Evolutionary conservation across 2,113 vertebrate genomes (phyloP), one percentile per base, ranked within the genome.

Genomic region (Aythya baeri): DNA sequence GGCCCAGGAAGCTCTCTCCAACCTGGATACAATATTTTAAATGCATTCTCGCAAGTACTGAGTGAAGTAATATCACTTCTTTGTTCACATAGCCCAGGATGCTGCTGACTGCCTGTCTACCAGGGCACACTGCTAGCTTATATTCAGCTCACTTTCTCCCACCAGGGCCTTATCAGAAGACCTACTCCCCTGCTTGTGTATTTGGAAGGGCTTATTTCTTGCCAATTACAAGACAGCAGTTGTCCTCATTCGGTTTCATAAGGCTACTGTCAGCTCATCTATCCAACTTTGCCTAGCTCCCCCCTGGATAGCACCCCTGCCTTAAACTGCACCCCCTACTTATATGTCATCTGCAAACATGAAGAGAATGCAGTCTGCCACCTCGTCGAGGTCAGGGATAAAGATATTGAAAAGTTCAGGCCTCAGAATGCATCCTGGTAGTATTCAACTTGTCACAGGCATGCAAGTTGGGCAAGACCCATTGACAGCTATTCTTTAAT

Each of bases 331-430:
- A 52, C 23, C 10, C 10, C 54, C n/a, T 13, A 52, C n/a, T 44
- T 50, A 62, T 23, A 7, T 20, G 16, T 49, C 50, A 81, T 4
- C 18, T 63, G 70, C 16, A 36, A 86, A 87, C 32, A 25, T 52
- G 9, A 78, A 72, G 21, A 75, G 36, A 63, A 31, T 9, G 25
- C 11, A 13, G 49, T 15, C 68, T 36, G 49, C 8, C n/a, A 63
- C 21, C 50, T 92, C 1, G 0, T 41, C 9, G 20, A 38, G 8
- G 17, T 32, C 6, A 34, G 6, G 0, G 7, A 17, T 1, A 9
- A 17, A 83, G 23, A 27, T 29, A 79, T 26, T 11, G 61, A 32
- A 84, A 81, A 67, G 32, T 9, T 10, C 9, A 34, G 83, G 11
- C 43, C 36, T 63, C 62, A 63, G 43, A 36, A 54, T 9, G 52